phyloP scores from a whole-genome alignment of 2,888 invertebrate genomes.

The Osedax frankpressi region DNA sequence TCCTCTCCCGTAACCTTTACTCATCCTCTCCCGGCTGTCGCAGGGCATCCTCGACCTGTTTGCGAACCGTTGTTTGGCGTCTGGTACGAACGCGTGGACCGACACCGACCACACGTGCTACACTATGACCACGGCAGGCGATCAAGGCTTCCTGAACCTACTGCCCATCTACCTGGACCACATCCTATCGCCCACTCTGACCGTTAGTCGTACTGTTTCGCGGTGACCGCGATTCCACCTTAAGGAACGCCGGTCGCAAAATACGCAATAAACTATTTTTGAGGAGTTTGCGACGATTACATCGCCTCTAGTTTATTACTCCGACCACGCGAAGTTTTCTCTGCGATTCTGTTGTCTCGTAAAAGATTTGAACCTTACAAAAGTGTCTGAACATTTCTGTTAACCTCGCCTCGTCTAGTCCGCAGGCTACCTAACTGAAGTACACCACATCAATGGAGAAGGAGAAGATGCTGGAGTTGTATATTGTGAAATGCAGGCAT shows the following conservation, averaged over 20 bases:
- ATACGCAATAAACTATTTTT: no score
- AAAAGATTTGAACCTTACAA: no score
- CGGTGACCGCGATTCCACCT: not conserved
- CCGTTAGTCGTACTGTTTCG: conserved; percentile 46
- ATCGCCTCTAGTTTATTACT: no score
- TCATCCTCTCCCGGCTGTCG: conserved; percentile 62
- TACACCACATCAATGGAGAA: conserved; percentile 75
- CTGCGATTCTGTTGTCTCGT: no score
- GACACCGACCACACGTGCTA: conserved; percentile 74
- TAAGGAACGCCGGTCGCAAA: no score
- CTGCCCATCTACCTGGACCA: conserved; percentile 82
- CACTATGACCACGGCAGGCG: conserved; percentile 72
- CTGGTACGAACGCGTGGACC: conserved; percentile 84
- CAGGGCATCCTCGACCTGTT: conserved; percentile 69
- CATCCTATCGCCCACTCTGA: conserved; percentile 68
- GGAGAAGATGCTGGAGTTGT: conserved; percentile 84
- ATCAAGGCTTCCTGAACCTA: conserved; percentile 72
- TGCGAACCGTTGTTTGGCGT: conserved; percentile 76
- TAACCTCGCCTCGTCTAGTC: no score
- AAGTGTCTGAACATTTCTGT: no score
- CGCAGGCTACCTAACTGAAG: conserved; percentile 74
- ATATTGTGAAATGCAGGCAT: conserved; percentile 86
- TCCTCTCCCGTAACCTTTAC: no score
- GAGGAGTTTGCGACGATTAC: no score
- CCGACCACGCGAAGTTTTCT: no score